phyloP scores from a whole-genome alignment of 2,888 invertebrate species.

The Helobdella robusta region DNA sequence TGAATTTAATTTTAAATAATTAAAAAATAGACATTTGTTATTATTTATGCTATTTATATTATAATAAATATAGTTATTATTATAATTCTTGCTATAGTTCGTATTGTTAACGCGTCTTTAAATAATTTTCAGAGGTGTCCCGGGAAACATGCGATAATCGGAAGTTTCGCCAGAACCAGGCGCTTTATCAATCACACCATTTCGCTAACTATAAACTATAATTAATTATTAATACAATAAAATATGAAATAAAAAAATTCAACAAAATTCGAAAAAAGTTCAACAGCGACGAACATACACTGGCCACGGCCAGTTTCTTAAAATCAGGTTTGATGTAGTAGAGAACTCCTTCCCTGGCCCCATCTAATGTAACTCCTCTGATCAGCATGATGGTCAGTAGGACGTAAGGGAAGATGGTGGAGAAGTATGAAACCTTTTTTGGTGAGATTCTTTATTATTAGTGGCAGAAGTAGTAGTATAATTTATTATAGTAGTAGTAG shows the following conservation, averaged over 20 bases:
- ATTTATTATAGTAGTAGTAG: no score
- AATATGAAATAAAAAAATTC: neutral
- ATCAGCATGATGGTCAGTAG: conserved; percentile 31
- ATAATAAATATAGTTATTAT: neutral
- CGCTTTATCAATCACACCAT: no score
- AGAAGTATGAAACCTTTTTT: conserved; percentile 32
- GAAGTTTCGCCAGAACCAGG: no score
- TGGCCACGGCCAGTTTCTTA: conserved; percentile 62
- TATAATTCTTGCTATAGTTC: no score
- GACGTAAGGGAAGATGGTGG: conserved; percentile 31
- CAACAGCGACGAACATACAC: conserved; percentile 47
- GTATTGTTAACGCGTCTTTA: no score
- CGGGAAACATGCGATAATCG: no score
- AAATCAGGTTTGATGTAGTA: conserved; percentile 68
- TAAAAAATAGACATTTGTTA: neutral
- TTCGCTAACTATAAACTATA: no score
- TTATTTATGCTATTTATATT: neutral
- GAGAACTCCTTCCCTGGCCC: conserved; percentile 60
- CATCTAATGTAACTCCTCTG: conserved; percentile 30
- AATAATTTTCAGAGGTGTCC: no score
- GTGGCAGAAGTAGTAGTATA: no score
- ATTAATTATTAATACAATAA: neutral
- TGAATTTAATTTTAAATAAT: conserved; percentile 3
- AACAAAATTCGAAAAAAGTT: no score
- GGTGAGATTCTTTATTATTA: no score